Evolutionary conservation across 1,140 invertebrate genomes (phyloP).

Genomic region (Eurytemora carolleeae): DNA sequence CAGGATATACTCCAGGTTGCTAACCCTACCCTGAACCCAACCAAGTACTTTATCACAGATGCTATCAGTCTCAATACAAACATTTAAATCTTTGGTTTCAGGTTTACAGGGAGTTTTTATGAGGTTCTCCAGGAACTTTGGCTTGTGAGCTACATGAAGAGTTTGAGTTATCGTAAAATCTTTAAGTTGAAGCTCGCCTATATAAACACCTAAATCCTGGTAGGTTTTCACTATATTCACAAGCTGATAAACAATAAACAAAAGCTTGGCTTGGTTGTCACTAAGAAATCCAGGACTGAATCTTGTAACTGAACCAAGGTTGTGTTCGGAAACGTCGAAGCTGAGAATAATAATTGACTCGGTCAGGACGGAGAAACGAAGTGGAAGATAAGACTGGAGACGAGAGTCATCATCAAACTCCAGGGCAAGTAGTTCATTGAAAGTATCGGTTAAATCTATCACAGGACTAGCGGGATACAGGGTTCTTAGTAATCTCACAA

Average conservation of each 20-base stretch:
- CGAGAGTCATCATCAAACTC: neutral
- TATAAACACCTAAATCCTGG: neutral
- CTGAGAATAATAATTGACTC: neutral
- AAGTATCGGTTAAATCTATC: neutral
- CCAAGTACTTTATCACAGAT: neutral
- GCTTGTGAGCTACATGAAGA: neutral
- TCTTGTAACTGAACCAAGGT: neutral
- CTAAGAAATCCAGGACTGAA: neutral
- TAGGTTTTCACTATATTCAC: neutral
- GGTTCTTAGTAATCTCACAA: neutral
- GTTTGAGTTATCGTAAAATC: neutral
- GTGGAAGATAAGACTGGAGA: neutral
- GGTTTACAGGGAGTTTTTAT: neutral
- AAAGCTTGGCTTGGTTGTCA: neutral
- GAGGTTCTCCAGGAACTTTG: neutral
- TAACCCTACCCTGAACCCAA: conserved; percentile 63
- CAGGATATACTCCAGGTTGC: conserved; percentile 79
- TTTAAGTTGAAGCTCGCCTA: neutral
- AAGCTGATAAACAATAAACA: neutral
- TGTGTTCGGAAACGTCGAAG: neutral
- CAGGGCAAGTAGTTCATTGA: neutral
- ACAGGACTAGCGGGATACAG: neutral
- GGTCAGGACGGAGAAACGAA: neutral
- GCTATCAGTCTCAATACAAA: neutral
- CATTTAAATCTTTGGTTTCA: neutral